Conservation (phyloP, 2,113 vertebrate species). For the Oryzias celebensis region DNA sequence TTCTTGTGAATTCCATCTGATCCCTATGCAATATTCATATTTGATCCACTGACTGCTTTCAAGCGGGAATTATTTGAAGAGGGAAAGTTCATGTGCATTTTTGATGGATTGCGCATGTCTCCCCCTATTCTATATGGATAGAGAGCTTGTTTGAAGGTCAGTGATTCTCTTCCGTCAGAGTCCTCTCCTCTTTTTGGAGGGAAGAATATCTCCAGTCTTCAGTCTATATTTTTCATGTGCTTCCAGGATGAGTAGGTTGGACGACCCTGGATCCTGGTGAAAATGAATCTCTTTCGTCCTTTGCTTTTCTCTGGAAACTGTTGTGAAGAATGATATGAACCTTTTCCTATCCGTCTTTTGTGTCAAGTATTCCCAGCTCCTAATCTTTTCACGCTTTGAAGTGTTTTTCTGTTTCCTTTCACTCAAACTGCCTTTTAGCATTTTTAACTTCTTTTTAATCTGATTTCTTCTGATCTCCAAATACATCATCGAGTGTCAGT, state of each 20-base stretch:
- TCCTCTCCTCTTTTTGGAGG: slow-evolving; percentile 52
- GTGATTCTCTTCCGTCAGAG: slow-evolving; percentile 74
- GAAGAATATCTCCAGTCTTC: slow-evolving; percentile 62
- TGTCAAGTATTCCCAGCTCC: slow-evolving; percentile 49
- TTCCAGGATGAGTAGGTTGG: slow-evolving; percentile 71
- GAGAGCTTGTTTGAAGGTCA: slow-evolving; percentile 80
- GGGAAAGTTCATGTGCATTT: slow-evolving; percentile 79
- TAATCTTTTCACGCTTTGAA: slow-evolving; percentile 50
- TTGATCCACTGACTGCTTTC: slow-evolving; percentile 77
- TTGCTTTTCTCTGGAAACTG: slow-evolving; percentile 48
- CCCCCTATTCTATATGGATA: slow-evolving; percentile 75
- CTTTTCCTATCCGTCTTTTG: slow-evolving; percentile 54
- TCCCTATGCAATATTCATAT: slow-evolving; percentile 78
- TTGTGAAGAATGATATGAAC: slow-evolving; percentile 60
- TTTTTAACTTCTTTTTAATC: background rate
- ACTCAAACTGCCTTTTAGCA: background rate
- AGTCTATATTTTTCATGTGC: slow-evolving; percentile 68
- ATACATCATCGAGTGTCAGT: background rate
- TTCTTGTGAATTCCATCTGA: slow-evolving; percentile 59
- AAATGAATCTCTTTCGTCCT: slow-evolving; percentile 68
- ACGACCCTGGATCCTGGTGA: slow-evolving; percentile 66
- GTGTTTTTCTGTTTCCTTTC: slow-evolving; percentile 24
- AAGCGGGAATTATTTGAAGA: slow-evolving; percentile 77
- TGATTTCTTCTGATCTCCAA: background rate
- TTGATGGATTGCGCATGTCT: slow-evolving; percentile 79